Percentiles rank a stretch among this genome's conserved stretches.
Conservation (phyloP, 2,113 vertebrate genomes). For the Clarias macrocephalus region DNA sequence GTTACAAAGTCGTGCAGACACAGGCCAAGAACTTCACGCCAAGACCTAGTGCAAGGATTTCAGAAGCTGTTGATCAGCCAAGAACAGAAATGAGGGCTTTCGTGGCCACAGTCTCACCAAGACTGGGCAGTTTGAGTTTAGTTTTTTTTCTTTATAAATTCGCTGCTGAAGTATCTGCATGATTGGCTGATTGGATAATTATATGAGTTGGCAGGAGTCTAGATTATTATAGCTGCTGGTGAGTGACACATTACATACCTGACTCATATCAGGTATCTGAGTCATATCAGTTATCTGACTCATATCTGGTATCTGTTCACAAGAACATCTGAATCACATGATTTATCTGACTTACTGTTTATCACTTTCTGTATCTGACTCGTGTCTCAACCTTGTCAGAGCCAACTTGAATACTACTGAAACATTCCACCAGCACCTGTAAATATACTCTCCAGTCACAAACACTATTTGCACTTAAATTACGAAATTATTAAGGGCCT, state of each 20-base stretch:
- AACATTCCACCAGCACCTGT: neutral
- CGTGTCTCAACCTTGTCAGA: neutral
- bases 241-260: neutral
- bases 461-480: neutral
- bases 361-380: neutral
- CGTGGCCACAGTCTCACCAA: neutral
- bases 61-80: neutral
- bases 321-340: neutral
- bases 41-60: neutral
- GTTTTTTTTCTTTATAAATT: neutral
- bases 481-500: neutral
- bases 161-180: neutral
- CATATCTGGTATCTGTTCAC: too few relatives aligned
- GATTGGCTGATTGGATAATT: neutral
- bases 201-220: neutral
- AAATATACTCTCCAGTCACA: neutral
- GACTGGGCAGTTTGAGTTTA: neutral
- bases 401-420: neutral
- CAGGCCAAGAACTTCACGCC: neutral
- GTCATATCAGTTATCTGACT: neutral
- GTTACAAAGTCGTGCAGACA: neutral
- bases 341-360: neutral
- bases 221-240: neutral
- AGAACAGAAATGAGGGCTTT: neutral
- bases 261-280: neutral